Conservation (phyloP, 2,113 vertebrate species). For the Tragelaphus strepsiceros region DNA sequence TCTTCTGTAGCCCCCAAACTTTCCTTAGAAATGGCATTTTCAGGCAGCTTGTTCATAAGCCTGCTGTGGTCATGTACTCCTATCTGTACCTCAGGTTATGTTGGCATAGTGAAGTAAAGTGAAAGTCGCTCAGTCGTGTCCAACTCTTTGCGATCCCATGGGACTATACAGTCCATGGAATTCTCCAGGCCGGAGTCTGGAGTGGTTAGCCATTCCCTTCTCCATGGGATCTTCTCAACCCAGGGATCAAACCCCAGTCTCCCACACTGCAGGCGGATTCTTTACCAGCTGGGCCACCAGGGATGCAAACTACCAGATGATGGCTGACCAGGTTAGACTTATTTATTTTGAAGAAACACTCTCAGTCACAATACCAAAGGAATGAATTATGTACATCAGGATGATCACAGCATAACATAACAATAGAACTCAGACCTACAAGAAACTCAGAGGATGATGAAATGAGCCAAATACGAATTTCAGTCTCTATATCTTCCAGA, state of each 20-base stretch:
- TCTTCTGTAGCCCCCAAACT: neutral
- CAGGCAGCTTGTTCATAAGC: neutral
- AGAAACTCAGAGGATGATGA: neutral
- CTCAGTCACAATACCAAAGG: constrained; percentile 12
- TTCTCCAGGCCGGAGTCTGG: neutral
- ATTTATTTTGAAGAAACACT: constrained; percentile 31
- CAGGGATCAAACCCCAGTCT: neutral
- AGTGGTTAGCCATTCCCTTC: neutral
- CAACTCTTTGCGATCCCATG: neutral
- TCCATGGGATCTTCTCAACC: neutral
- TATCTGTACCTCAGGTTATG: neutral
- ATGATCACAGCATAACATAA: constrained; percentile 9
- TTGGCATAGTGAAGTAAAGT: neutral
- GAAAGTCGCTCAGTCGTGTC: neutral
- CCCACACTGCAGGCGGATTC: neutral
- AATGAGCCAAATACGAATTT: neutral
- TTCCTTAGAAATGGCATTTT: neutral
- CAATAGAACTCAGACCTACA: constrained; percentile 2
- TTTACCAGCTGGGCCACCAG: neutral
- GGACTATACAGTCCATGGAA: neutral
- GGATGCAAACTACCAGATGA: constrained; percentile 23
- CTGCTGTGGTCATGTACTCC: neutral
- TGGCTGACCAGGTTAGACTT: neutral
- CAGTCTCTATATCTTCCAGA: neutral
- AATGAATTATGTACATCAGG: constrained; percentile 36